Base-by-base conservation (phyloP, 2,797 vertebrate genomes). In the Liparis tanakae region DNA sequence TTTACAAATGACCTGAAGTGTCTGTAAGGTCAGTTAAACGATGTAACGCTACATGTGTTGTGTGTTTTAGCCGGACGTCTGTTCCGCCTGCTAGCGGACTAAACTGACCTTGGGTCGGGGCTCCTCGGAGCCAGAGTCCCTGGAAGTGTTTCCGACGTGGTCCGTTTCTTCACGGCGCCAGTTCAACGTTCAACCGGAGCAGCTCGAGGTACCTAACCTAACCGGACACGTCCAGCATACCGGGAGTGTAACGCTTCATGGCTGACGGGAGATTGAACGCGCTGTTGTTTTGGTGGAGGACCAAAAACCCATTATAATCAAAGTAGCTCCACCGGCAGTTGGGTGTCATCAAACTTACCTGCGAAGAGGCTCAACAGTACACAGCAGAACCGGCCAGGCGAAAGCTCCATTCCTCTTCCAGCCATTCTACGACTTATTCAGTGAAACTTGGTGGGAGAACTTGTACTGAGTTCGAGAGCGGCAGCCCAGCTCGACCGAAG, bases 311-410 rank as follows among this genome's bases (percentile, higher is more conserved):
- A 22, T 54, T 15, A 4, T 15, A 51, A 43, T 50, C 68, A 78
- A 84, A 90, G 67, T 78, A n/a, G 22, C 58, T 68, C 22, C 22
- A 0, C 34, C 57, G 36, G 25, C 63, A n/a, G 7, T 33, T 44
- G 6, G 7, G 13, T 8, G 50, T 13, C 5, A 0, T 33, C 17
- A 78, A 92, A 93, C 93, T 92, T 85, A 94, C 94, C 93, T 84
- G 90, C 56, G 7, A 86, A 41, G 1, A 94, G 48, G 76, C 72
- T 72, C 33, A 92, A 7, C 33, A 92, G 58, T 0, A 87, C 2
- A 13, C 81, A 86, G 74, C 78, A 85, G 12, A 87, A 6, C 15
- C 81, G 67, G 33, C 6, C 20, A 2, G 50, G 46, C 25, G 54
- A 70, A 10, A 57, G 69, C 83, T 82, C 91, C 94, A 94, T 95